Conservation (phyloP, 2,113 vertebrate genomes). For the Hipposideros armiger region DNA sequence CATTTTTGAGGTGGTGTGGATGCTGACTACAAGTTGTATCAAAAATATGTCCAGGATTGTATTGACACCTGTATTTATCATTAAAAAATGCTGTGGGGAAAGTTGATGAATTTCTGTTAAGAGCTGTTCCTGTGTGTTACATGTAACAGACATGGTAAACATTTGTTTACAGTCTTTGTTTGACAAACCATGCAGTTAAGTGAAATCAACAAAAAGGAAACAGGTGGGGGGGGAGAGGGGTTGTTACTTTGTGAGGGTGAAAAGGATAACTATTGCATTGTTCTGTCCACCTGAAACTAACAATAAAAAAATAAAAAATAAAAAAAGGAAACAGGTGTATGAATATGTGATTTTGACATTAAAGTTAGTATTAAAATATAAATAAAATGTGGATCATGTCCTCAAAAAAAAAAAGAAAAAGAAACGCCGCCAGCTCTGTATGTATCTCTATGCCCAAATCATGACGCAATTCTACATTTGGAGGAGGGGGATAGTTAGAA, state of each 20-base stretch:
- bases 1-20: constrained; percentile 92
- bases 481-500: background rate
- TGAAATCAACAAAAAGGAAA: constrained; percentile 91
- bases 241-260: too few species aligned
- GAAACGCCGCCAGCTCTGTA: background rate
- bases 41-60: constrained; percentile 90
- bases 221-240: constrained; percentile 83
- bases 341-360: constrained; percentile 94
- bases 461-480: background rate
- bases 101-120: constrained; percentile 91
- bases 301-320: too few species aligned
- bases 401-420: constrained; percentile 76
- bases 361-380: constrained; percentile 92
- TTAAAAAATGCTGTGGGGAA: constrained; percentile 89
- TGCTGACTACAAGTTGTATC: constrained; percentile 95
- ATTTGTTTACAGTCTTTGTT: constrained; percentile 94
- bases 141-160: constrained; percentile 95
- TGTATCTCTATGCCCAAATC: background rate
- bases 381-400: constrained; percentile 92
- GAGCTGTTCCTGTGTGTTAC: constrained; percentile 93
- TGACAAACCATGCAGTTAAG: constrained; percentile 93
- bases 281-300: too few species aligned
- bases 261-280: too few species aligned
- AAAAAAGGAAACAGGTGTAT: constrained; percentile 92
- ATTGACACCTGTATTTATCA: constrained; percentile 96